Percentiles rank a stretch among this genome's conserved stretches.
Evolutionary conservation across 2,888 invertebrate species (phyloP).

Genomic region (Idaea aversata): DNA sequence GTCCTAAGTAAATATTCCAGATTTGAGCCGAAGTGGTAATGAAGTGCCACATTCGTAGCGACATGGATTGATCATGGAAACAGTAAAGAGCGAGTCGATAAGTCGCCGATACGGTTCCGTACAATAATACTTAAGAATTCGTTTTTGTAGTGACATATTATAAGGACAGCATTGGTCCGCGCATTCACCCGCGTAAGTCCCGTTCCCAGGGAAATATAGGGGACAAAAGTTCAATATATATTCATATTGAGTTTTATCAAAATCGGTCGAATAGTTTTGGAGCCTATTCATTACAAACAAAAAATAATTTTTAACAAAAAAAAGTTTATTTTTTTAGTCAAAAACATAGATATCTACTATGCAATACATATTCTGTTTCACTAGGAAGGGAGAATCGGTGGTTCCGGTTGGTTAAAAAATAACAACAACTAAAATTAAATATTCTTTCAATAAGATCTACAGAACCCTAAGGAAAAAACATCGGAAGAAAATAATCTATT

Average conservation of each 20-base stretch:
- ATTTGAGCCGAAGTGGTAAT: not conserved
- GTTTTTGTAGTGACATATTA: not conserved
- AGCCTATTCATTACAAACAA: too few species aligned
- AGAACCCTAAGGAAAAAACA: not conserved
- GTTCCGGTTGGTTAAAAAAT: not conserved
- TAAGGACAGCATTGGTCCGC: not conserved
- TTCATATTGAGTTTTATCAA: too few species aligned
- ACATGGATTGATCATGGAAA: not conserved
- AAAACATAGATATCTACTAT: too few species aligned
- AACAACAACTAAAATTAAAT: not conserved
- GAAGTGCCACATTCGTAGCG: not conserved
- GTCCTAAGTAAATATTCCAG: not conserved
- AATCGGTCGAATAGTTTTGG: too few species aligned
- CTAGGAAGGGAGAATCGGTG: too few species aligned
- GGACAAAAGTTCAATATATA: too few species aligned
- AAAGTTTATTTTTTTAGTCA: too few species aligned
- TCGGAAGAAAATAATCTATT: not conserved
- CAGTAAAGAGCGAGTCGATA: not conserved
- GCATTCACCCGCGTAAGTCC: not conserved
- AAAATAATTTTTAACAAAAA: too few species aligned
- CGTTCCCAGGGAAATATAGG: too few species aligned
- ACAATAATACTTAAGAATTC: not conserved
- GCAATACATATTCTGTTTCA: too few species aligned
- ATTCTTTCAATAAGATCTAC: not conserved
- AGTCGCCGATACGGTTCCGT: not conserved